Base-by-base conservation (phyloP, 2,797 vertebrate species). In the Gymnopithys bicolor region DNA sequence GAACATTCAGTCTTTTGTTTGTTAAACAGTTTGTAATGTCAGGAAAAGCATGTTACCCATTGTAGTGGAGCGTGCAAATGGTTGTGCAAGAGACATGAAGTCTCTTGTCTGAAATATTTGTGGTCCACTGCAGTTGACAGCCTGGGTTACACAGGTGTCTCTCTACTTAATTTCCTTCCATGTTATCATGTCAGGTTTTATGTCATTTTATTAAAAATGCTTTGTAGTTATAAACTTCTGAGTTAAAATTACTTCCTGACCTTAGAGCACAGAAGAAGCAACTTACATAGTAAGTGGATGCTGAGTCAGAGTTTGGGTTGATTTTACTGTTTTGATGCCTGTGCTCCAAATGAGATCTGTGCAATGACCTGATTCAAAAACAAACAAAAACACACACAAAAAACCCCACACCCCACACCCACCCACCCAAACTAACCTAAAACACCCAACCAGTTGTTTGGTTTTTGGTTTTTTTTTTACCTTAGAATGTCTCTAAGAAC, bases 361-460 rank as follows among this genome's bases (percentile, higher is more conserved):
- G 23, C 27, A 75, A 52, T 11, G 4, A 59, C 19, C 8, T 11
- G 2, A 84, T 43, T 62, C 1, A 3, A 28, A 73, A 56, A 33
- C 32, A 3, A 48, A 48, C 22, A 48, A 48, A 46, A 21, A 46
- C 22, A 46, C 22, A 16, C 45, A 46, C 19, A 21, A 46, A 46
- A 23, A 46, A 7, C 14, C 39, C 39, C 39, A 6, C 39, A 41
- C 14, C 41, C 41, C 39, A 41, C 39, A 41, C 41, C 41, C 41
- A 41, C 6, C 41, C 41, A 41, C 16, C 41, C 41, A 41, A 41
- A 41, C 41, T 41, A 41, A 41, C 16, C 45, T 22, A 22, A 45
- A 45, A 45, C 19, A 23, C 7, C 22, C 21, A 13, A 27, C 0
- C 4, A 7, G 4, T n/a, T n/a, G n/a, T n/a, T n/a, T n/a, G n/a